Evolutionary conservation across 2,113 vertebrate genomes (phyloP), one percentile per base, ranked within the genome.

Genomic region (Orientallactaga bullata): DNA sequence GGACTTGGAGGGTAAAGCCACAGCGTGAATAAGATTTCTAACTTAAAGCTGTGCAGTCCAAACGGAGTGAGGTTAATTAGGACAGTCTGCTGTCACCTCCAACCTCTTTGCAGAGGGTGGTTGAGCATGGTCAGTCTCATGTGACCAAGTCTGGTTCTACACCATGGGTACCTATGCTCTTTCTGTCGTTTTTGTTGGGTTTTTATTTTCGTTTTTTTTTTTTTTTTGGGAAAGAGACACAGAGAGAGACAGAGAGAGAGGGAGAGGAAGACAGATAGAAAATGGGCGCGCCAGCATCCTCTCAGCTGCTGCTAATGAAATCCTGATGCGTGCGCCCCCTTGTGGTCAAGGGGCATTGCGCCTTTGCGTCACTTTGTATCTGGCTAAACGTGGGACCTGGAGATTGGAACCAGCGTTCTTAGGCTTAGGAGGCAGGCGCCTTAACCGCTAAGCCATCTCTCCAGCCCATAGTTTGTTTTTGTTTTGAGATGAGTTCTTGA

Each of bases 11-110:
- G 78, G 28, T 58, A n/a, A 51, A 55, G 55, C 55, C 55, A 20
- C 15, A 3, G 23, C 18, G 0, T 39, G 1, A 3, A 3, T 88
- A 23, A 51, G 60, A 35, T 15, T 68, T 68, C 51, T 30, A 60
- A 65, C 71, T 74, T 26, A 47, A 68, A 51, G 65, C 55, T 3
- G 0, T 65, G 68, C 1, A 60, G 55, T 61, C 55, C 55, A 35
- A 74, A 23, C 6, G 5, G 23, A 2, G 2, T 30, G 42, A 28
- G 69, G 32, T 16, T 5, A 42, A 9, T 26, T 15, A 7, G 35
- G 4, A 0, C 2, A 42, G 32, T 16, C 61, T 55, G 24, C 2
- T 35, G 11, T 61, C 13, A 12, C 21, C 65, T 18, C 2, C 1
- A 21, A 61, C 60, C 5, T 47, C 61, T 9, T 10, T 28, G 5